Conservation (phyloP, 2,113 vertebrate species). For the Platycercus adscitus region DNA sequence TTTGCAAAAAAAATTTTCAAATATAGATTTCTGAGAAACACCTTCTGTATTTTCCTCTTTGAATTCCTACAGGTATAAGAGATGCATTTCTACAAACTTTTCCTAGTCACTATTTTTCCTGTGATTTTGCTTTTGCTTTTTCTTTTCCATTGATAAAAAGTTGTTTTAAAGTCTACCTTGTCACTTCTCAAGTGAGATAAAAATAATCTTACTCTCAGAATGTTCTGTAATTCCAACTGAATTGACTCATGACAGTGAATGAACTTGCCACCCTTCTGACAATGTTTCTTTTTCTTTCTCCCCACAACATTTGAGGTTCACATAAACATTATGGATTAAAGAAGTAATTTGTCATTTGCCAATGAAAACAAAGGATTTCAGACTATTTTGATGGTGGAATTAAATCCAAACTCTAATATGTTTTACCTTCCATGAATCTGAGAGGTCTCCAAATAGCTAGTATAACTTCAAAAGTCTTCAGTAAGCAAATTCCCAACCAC, state of each 20-base stretch:
- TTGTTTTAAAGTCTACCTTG: neutral
- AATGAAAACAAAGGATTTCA: neutral
- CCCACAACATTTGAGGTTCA: neutral
- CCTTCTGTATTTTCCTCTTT: neutral
- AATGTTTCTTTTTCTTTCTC: neutral
- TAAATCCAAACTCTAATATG: neutral
- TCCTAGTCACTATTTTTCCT: neutral
- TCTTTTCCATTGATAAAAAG: neutral
- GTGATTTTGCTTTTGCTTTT: neutral
- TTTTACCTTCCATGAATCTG: neutral
- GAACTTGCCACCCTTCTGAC: neutral
- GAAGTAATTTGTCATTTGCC: neutral
- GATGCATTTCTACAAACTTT: neutral
- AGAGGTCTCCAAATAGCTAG: neutral
- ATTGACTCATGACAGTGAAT: neutral
- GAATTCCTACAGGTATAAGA: neutral
- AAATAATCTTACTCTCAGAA: neutral
- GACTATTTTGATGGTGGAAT: neutral
- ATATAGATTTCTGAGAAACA: neutral
- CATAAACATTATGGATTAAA: neutral
- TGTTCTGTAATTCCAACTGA: neutral
- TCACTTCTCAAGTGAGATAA: neutral
- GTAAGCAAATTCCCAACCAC: neutral
- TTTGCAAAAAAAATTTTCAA: neutral
- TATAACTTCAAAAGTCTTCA: neutral